A percentile compares a stretch with the other conserved stretches of the same genome.
These are phyloP conservation scores for Syngnathus rostellatus DNA, from an alignment of 2,797 vertebrate species.

Conservation along the genomic window DNA sequence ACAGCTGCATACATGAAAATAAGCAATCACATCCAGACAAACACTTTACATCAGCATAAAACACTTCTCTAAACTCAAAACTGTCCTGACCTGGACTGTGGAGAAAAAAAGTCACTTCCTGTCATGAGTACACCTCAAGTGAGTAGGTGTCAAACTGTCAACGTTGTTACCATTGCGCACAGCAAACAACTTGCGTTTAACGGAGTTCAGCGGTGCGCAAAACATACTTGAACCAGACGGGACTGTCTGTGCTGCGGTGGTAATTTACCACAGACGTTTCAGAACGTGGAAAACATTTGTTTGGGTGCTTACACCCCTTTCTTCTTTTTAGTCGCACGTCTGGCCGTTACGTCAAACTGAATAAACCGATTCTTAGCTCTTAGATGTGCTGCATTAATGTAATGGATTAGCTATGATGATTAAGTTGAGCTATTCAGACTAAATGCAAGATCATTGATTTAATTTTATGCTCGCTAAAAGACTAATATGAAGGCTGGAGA, in stretches of 20 bases:
- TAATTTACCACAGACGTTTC: conserved; percentile 22
- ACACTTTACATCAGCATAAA: neutral
- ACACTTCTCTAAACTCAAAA: neutral
- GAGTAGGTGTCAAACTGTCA: conserved; percentile 4
- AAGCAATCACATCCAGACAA: neutral
- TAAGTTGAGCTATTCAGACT: neutral
- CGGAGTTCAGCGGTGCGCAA: neutral
- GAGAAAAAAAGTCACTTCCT: neutral
- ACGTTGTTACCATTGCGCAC: no score
- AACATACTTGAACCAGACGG: neutral
- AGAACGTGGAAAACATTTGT: neutral
- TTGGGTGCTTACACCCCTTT: neutral
- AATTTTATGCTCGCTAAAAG: neutral
- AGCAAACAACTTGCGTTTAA: no score
- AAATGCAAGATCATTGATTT: neutral
- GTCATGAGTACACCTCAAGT: neutral
- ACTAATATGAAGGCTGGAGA: neutral
- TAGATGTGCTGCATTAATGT: neutral
- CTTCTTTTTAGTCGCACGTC: neutral
- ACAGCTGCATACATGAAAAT: neutral
- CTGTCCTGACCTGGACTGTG: neutral
- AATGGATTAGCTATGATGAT: neutral
- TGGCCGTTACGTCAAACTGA: conserved; percentile 3
- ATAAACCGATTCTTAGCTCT: neutral
- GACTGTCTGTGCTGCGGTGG: conserved; percentile 24